Base-by-base conservation (phyloP, 2,113 vertebrate species). In the Mus musculus region DNA sequence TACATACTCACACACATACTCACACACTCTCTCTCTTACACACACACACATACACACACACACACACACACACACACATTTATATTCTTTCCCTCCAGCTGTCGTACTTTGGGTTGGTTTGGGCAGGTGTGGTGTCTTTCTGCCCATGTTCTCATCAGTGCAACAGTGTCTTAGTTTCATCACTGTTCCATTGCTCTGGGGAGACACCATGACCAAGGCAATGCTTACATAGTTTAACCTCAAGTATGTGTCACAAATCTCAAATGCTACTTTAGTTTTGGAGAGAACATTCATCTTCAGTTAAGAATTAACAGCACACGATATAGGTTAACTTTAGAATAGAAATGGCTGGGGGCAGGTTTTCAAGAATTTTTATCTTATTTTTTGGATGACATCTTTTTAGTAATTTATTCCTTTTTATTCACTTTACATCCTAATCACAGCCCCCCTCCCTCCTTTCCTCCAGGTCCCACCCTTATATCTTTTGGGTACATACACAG, bases 61-160 rank as follows among this genome's bases (percentile, higher is more conserved):
- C 8, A 36, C 5, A 9, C 33, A 22, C 10, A 16, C 6, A 30
- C 14, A 26, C 16, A 36, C 1, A 2, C 33, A 36, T 17, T 11
- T 81, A 11, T 56, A 20, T 54, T 56, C 75, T 56, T 36, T 56
- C 33, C 52, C 36, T 56, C 78, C 52, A 52, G 76, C 76, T 33
- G 76, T 52, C 52, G 5, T 10, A 16, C 13, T 33, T 28, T 52
- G 76, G 77, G 49, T 49, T 36, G 49, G 49, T 54, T 56, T 80
- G 76, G 49, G 16, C 49, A 36, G 28, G 28, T n/a, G 36, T n/a
- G 54, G 33, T 13, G 10, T 59, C 52, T 81, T 59, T n/a, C 54
- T n/a, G 54, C 54, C 52, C 22, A 33, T 0, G 2, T 20, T 13
- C 33, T 22, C 52, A 59, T 20, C 19, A 56, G 19, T 59, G 33